A percentile compares a stretch with the other conserved stretches of the same genome.
Conservation (phyloP, 2,797 vertebrate genomes). For the Phoeniculus purpureus region DNA sequence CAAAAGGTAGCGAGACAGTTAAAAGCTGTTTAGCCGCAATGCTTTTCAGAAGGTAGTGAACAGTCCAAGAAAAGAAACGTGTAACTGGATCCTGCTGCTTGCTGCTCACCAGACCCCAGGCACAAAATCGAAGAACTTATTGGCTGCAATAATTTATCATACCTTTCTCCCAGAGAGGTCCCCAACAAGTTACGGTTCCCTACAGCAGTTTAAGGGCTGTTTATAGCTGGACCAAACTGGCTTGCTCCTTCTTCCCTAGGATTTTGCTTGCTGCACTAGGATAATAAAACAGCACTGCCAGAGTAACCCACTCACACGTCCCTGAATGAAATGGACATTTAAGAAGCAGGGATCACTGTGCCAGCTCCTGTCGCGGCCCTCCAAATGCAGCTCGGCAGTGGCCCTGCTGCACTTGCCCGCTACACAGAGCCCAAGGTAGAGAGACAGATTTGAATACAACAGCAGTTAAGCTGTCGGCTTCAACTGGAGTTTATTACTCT, state of each 20-base stretch:
- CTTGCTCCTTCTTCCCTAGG: constrained; percentile 8
- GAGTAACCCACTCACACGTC: neutral
- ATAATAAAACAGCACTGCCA: neutral
- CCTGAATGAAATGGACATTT: constrained; percentile 57
- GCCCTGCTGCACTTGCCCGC: neutral
- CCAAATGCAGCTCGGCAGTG: neutral
- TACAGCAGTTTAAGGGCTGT: constrained; percentile 40
- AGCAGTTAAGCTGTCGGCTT: neutral
- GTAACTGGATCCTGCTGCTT: constrained; percentile 59
- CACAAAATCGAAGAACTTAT: constrained; percentile 60
- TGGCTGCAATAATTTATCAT: constrained; percentile 70
- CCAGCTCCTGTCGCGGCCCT: neutral
- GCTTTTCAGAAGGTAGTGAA: constrained; percentile 60
- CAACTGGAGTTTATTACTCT: neutral
- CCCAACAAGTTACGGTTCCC: constrained; percentile 33
- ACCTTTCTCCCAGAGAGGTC: constrained; percentile 52
- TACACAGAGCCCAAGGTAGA: rapidly evolving
- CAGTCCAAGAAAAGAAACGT: constrained; percentile 60
- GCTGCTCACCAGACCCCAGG: constrained; percentile 64
- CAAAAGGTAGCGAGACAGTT: neutral
- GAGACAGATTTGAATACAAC: neutral
- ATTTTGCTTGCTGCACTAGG: neutral
- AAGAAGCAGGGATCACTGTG: constrained; percentile 15
- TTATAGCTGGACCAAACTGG: constrained; percentile 22
- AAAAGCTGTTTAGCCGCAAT: constrained; percentile 19